A percentile compares a stretch with the other conserved stretches of the same genome.
Conservation (phyloP, 2,113 vertebrate genomes). For the Malurus melanocephalus region DNA sequence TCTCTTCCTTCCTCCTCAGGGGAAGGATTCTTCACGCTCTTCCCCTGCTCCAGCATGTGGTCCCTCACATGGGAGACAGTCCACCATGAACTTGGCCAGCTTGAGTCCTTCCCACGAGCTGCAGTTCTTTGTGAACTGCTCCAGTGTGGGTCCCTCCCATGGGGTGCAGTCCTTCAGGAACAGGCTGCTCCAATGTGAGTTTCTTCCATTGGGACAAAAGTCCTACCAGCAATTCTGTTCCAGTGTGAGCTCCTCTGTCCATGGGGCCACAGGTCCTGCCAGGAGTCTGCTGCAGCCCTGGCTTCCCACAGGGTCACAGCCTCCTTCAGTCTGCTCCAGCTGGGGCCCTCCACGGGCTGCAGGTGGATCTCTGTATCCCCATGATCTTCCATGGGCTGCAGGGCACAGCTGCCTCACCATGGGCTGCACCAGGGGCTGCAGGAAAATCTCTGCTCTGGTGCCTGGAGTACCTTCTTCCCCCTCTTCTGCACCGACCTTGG, state of each 20-base stretch:
- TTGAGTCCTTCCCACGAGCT: background rate
- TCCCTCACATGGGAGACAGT: background rate
- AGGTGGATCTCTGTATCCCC: no score
- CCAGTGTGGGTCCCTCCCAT: background rate
- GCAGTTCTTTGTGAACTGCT: background rate
- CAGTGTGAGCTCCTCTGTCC: background rate
- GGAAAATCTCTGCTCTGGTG: background rate
- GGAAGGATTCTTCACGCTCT: background rate
- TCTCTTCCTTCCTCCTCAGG: background rate
- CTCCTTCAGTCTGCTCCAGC: background rate
- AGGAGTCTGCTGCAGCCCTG: background rate
- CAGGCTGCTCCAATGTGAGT: background rate
- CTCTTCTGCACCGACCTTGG: background rate
- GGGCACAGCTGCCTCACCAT: background rate
- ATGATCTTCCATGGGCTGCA: background rate
- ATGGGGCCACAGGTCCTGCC: background rate
- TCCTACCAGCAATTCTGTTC: background rate
- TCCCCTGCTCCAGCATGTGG: background rate
- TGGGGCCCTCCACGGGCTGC: background rate
- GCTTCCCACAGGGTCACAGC: background rate
- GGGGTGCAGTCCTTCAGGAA: no score
- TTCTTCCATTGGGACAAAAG: background rate
- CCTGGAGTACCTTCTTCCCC: rapidly evolving
- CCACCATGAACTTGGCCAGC: background rate
- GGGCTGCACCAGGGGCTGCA: background rate